Evolutionary conservation across 2,888 invertebrate species (phyloP), one percentile per base, ranked within the genome.

Genomic region (Lordiphosa fenestrarum): DNA sequence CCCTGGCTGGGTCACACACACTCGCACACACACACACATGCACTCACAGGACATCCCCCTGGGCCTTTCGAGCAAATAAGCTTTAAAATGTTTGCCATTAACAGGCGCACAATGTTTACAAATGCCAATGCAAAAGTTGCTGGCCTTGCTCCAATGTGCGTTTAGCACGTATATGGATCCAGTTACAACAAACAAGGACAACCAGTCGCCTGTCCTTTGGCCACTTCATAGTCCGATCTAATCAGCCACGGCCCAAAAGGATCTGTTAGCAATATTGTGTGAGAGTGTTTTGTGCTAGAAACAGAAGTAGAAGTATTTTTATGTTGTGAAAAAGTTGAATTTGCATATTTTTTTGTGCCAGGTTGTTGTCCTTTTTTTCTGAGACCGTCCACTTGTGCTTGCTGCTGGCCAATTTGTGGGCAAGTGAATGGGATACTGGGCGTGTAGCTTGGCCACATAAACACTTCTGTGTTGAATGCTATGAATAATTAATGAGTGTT

Each of bases 401-500:
- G 46, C 57, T 69, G 73, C 66, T 64, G 15, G 62, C 62, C 75
- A 81, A 71, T 73, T 80, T 80, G 71, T 68, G 69, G 70, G 61
- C 58, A 35, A 68, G 66, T 52, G 57, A 53, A 61, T 48, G 54
- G 49, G 56, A 51, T 35, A 37, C 35, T n/a, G 46, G 62, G 9
- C 13, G 30, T 46, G 35, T 46, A 35, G 37, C 47, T 53, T 63
- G 64, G 74, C 68, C 72, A 67, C 77, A 80, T 73, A 78, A 82
- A 82, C 83, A 77, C 77, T 80, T 80, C 73, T 64, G 58, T 74
- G 63, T 68, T 72, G 74, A 80, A 69, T 71, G 73, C 81, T 63
- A 80, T 80, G 80, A 80, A 80, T 80, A 80, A 80, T 69, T 74
- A 80, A 80, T 83, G 74, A 78, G 71, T 59, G 66, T 64, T n/a